Base-by-base conservation (phyloP, 2,888 invertebrate species). In the Mantis religiosa region DNA sequence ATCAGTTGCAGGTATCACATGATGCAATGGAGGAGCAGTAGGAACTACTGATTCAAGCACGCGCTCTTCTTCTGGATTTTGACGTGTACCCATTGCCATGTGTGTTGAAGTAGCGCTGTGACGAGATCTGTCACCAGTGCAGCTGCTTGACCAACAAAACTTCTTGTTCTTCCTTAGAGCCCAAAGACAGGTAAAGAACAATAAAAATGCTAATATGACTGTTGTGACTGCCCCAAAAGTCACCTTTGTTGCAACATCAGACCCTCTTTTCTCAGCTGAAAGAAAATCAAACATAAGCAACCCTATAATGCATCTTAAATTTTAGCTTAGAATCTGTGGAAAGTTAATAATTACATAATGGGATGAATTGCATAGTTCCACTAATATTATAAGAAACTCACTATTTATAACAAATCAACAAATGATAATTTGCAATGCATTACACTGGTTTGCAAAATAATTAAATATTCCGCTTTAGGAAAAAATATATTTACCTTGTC, bases 151-250 rank as follows among this genome's bases (percentile, higher is more conserved):
- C 88, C 88, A 85, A 41, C 88, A 84, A 7, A 84, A 14, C 7
- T 85, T 84, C 1, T 85, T 82, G 27, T 41, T 20, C 6, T 82
- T 84, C 27, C 88, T 54, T 85, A 88, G 27, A 9, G 85, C 28
- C 88, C 88, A 88, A 12, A 88, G 28, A n/a, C 41, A 82, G 12
- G 41, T 81, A 27, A 88, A 25, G 41, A 88, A 88, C 30, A 88
- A 27, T 27, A 88, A 9, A 30, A 88, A 88, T n/a, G 88, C 85
- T 27, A 88, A 8, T 20, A 88, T n/a, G 2, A 88, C 20, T 27
- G 85, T 81, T 88, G 88, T 34, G 8, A 88, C 34, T 82, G 88
- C 88, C 7, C 88, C 85, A 28, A 88, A 15, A 20, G 88, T 88
- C n/a, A 85, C 88, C 41, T 34, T 88, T 25, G 82, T 85, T 25